Evolutionary conservation across 2,888 invertebrate genomes (phyloP), one percentile per base, ranked within the genome.

Genomic region (Callimorpha dominula): DNA sequence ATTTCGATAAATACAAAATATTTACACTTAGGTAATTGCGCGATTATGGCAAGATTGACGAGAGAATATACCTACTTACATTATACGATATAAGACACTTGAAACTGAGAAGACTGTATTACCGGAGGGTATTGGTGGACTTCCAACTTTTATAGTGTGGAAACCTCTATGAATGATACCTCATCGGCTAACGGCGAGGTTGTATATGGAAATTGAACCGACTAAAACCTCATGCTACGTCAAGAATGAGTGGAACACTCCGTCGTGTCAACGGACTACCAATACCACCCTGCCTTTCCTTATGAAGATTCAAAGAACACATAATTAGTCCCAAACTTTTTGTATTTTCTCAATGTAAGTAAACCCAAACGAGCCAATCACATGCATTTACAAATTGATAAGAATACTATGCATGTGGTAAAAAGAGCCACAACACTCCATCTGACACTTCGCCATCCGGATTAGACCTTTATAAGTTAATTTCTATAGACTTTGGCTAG

Each of bases 1-100:
- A 67, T 67, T 67, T 42, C 43, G 8, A 65, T 49, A 66, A 52
- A 66, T 66, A 57, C 66, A 66, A 66, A 67, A 54, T 12, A 40
- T 67, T 42, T 52, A 42, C 40, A 52, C 52, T 66, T 66, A 67
- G 4, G 42, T 63, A 63, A 63, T 63, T 63, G 63, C 42, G 42
- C 63, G 63, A 63, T 17, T 42, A 15, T 63, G 63, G 63, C 63
- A 63, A 63, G 63, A 63, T 12, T 60, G 31, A 12, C 12, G 6
- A 31, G 31, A 31, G 60, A 31, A 12, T 31, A 60, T 60, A 60
- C 60, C 20, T 60, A 60, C 20, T 12, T 20, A 57, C 4, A 57
- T 57, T 57, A 20, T 8, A 57, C 12, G 60, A 4, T 57, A 57
- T 57, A 60, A 31, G 31, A 60, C 20, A 60, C 60, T 20, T 31